Evolutionary conservation across 2,113 vertebrate genomes (phyloP).

Genomic region (Zeus faber): DNA sequence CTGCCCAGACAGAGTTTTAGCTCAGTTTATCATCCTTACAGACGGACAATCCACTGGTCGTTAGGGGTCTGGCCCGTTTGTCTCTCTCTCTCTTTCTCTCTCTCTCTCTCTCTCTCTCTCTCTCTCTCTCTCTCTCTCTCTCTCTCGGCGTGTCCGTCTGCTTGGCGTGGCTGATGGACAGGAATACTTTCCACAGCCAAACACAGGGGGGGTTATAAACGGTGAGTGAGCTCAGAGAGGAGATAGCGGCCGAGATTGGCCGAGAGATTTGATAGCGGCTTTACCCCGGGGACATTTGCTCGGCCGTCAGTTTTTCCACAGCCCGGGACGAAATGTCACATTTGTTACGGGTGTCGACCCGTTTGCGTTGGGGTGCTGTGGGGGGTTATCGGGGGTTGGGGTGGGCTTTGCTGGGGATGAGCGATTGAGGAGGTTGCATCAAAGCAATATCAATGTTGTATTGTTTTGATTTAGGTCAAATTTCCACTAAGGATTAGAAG

Average conservation of each 20-base stretch:
- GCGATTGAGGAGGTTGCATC: neutral
- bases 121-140: slow-evolving; percentile 22
- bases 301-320: slow-evolving; percentile 10
- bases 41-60: slow-evolving; percentile 21
- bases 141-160: slow-evolving; percentile 30
- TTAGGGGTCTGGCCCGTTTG: slow-evolving; percentile 19
- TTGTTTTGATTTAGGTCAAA: neutral
- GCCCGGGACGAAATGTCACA: neutral
- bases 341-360: neutral
- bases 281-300: slow-evolving; percentile 18
- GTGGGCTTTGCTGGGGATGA: neutral
- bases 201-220: slow-evolving; percentile 37
- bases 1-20: slow-evolving; percentile 13
- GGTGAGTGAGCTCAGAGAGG: slow-evolving; percentile 32
- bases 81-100: slow-evolving; percentile 24
- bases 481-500: neutral
- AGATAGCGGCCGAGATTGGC: slow-evolving; percentile 20
- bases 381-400: neutral
- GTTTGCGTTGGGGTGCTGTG: neutral
- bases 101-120: slow-evolving; percentile 26
- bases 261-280: slow-evolving; percentile 14
- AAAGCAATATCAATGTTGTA: neutral
- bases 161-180: slow-evolving; percentile 26
- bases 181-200: slow-evolving; percentile 54
- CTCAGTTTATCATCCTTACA: slow-evolving; percentile 38